Percentiles rank a stretch among this genome's conserved stretches.
Evolutionary conservation across 2,113 vertebrate genomes (phyloP).

Genomic region (Nyctibius bracteatus): DNA sequence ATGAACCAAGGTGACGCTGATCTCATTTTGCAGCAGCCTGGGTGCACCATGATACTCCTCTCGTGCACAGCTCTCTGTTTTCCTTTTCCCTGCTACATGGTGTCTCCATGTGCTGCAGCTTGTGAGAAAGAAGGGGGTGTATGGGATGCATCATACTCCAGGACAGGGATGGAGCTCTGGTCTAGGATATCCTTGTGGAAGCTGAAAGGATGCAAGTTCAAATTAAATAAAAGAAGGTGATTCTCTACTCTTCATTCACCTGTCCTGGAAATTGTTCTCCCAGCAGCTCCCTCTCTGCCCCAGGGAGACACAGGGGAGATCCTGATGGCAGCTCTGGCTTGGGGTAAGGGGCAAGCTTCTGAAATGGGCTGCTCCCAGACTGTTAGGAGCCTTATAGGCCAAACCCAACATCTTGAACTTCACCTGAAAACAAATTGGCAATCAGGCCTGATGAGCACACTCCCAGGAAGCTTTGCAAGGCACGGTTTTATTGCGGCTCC

Average conservation of each 20-base stretch:
- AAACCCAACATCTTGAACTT: background rate
- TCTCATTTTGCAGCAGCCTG: background rate
- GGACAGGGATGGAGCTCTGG: background rate
- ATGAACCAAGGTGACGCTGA: background rate
- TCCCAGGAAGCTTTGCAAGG: constrained; percentile 1
- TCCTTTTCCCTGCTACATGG: background rate
- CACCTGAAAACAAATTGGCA: background rate
- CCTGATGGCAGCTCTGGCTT: background rate
- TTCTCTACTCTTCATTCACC: background rate
- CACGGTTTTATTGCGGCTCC: background rate
- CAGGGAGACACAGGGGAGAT: background rate
- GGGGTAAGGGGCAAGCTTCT: background rate
- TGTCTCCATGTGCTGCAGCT: background rate
- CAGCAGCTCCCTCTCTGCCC: background rate
- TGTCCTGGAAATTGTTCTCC: background rate
- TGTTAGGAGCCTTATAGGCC: background rate
- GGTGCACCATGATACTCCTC: background rate
- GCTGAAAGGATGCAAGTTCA: background rate
- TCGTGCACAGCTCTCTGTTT: background rate
- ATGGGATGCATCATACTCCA: background rate
- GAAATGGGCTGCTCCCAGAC: background rate
- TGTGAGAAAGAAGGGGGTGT: background rate
- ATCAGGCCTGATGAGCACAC: background rate
- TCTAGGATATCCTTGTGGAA: background rate
- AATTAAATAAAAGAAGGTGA: background rate